phyloP scores from a whole-genome alignment of 2,797 vertebrate genomes.

The Heteromormyrus szaboi region DNA sequence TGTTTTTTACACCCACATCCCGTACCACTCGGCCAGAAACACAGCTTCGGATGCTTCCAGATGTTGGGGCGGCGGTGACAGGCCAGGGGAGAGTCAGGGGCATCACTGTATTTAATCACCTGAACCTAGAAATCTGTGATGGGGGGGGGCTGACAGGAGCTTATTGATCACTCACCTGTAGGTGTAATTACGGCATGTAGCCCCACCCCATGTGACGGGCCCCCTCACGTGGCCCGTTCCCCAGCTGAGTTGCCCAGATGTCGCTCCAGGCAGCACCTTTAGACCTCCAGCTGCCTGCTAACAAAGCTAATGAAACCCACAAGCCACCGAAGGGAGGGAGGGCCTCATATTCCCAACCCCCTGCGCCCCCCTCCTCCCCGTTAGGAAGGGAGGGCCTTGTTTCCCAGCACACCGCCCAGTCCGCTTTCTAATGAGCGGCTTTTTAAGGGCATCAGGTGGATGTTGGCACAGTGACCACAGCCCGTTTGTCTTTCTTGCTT shows the following conservation, averaged over 20 bases:
- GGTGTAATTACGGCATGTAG: slow-evolving; percentile 37
- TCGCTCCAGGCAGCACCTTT: slow-evolving; percentile 39
- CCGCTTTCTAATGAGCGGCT: not conserved
- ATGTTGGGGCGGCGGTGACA: not conserved
- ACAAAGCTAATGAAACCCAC: slow-evolving; percentile 42
- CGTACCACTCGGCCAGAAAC: not conserved
- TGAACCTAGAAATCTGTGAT: not conserved
- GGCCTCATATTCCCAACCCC: slow-evolving; percentile 10
- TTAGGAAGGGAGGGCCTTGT: not conserved
- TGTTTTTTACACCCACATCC: not conserved
- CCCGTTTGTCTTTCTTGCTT: not conserved
- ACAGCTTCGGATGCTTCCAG: not conserved
- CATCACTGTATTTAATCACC: not conserved
- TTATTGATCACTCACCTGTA: slow-evolving; percentile 38
- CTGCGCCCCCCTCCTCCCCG: not conserved
- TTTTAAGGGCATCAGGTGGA: not conserved
- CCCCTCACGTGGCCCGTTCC: not conserved
- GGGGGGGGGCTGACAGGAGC: slow-evolving; percentile 26
- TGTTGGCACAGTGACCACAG: not conserved
- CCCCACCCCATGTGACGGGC: not conserved
- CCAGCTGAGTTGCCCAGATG: slow-evolving; percentile 37
- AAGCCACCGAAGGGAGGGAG: slow-evolving; percentile 27
- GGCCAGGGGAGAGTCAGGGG: too few species aligned
- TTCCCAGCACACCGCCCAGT: not conserved
- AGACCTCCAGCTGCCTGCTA: slow-evolving; percentile 40